A percentile compares a stretch with the other conserved stretches of the same genome.
Conservation (phyloP, 1,140 invertebrate species). For the Drosophila watanabei region DNA sequence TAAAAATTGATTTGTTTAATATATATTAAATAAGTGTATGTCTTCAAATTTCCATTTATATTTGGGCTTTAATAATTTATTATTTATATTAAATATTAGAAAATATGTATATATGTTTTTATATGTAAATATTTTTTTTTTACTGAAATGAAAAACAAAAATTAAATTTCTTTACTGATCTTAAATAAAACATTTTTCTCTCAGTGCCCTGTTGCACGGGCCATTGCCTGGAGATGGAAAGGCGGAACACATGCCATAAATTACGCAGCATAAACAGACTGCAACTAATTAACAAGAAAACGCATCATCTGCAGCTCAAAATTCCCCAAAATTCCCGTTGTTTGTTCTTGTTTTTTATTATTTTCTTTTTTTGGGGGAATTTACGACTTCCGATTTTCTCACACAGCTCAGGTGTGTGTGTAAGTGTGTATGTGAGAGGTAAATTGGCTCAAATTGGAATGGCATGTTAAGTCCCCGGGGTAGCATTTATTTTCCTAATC, state of each 20-base stretch:
- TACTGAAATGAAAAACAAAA: neutral
- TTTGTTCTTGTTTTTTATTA: constrained; percentile 9
- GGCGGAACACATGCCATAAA: constrained; percentile 59
- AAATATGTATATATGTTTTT: too few species aligned
- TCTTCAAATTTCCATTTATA: too few species aligned
- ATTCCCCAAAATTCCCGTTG: constrained; percentile 23
- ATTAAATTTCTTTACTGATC: neutral
- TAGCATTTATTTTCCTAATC: constrained; percentile 72
- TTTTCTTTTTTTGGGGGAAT: neutral
- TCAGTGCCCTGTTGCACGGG: constrained; percentile 1
- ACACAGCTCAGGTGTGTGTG: constrained; percentile 27
- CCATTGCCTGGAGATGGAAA: constrained; percentile 5
- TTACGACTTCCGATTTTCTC: constrained; percentile 30
- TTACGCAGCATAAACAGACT: constrained; percentile 76
- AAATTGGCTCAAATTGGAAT: constrained; percentile 51
- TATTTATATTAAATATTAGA: too few species aligned
- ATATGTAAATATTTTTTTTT: too few species aligned
- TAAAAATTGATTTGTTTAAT: too few species aligned
- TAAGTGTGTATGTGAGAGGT: constrained; percentile 12
- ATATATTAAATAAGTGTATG: too few species aligned
- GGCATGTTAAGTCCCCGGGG: constrained; percentile 47
- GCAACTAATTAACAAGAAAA: constrained; percentile 82
- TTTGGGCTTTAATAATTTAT: too few species aligned
- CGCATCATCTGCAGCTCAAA: constrained; percentile 50
- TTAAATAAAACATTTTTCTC: neutral